phyloP scores from a whole-genome alignment of 2,888 invertebrate genomes.

The Polymixis lichenea region DNA sequence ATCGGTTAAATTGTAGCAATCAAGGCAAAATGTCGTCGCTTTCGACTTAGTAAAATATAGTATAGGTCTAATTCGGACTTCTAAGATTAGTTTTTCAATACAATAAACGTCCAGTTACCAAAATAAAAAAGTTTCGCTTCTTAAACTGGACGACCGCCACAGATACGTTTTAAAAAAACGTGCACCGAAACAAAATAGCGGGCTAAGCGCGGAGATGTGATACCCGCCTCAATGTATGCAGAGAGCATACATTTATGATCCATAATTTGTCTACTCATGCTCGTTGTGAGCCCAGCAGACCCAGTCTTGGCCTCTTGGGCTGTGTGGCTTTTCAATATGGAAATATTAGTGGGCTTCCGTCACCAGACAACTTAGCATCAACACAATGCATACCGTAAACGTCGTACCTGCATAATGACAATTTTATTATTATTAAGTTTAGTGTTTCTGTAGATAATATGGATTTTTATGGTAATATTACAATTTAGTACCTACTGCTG shows the following conservation, averaged over 20 bases:
- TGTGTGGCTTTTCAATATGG: background rate
- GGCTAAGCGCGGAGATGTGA: no score
- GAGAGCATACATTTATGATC: background rate
- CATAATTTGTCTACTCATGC: background rate
- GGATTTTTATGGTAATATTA: conserved; percentile 43
- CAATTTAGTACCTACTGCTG: conserved; percentile 56
- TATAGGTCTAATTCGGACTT: no score
- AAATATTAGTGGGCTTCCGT: background rate
- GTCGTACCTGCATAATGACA: conserved; percentile 6
- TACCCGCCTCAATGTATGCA: background rate
- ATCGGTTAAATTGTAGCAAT: no score
- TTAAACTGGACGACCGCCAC: no score
- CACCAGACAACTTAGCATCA: background rate
- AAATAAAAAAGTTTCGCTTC: no score
- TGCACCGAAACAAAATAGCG: no score
- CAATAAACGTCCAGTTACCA: no score
- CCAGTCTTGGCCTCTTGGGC: background rate
- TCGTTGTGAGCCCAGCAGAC: background rate
- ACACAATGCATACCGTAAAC: conserved; percentile 8
- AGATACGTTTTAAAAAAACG: no score
- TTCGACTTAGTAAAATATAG: no score
- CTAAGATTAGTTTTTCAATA: no score
- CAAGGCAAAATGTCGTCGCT: no score
- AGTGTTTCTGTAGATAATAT: conserved; percentile 7
- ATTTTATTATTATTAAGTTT: background rate